A percentile compares a stretch with the other conserved stretches of the same genome.
Conservation (phyloP, 2,888 invertebrate species). For the Sarcophaga subvicina region DNA sequence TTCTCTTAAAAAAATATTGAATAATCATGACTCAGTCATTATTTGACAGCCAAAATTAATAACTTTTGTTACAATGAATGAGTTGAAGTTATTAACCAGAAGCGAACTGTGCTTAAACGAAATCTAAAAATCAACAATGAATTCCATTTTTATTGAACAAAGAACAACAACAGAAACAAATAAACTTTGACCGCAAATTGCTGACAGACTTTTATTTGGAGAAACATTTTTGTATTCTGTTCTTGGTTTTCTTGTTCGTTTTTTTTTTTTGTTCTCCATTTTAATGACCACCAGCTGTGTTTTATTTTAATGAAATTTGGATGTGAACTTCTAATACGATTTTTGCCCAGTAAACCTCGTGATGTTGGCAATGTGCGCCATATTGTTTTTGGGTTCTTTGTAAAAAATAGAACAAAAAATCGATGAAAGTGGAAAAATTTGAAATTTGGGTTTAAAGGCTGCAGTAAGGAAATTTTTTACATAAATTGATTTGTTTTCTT, state of each 20-base stretch:
- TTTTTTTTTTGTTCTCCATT: not conserved
- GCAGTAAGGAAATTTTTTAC: no score
- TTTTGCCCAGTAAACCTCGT: constrained; percentile 27
- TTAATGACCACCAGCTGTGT: constrained; percentile 58
- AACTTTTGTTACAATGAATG: constrained; percentile 47
- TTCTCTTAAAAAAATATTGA: not conserved
- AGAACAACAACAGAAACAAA: not conserved
- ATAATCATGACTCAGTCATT: constrained; percentile 21
- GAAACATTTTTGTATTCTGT: not conserved
- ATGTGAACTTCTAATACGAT: constrained; percentile 49
- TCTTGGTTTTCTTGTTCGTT: not conserved
- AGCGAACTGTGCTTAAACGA: not conserved
- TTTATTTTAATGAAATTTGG: constrained; percentile 51
- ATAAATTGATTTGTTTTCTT: no score
- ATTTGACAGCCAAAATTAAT: constrained; percentile 44
- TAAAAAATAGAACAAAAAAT: not conserved
- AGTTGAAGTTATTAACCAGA: constrained; percentile 26
- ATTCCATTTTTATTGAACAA: not conserved
- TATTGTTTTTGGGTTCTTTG: constrained; percentile 9
- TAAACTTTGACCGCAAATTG: constrained; percentile 21
- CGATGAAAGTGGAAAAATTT: not conserved
- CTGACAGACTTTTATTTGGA: constrained; percentile 15
- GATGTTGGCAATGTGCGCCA: constrained; percentile 16
- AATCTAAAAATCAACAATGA: not conserved
- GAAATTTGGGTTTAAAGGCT: not conserved